Evolutionary conservation across 1,140 invertebrate genomes (phyloP).

Genomic region (Tetramorium alpestre): DNA sequence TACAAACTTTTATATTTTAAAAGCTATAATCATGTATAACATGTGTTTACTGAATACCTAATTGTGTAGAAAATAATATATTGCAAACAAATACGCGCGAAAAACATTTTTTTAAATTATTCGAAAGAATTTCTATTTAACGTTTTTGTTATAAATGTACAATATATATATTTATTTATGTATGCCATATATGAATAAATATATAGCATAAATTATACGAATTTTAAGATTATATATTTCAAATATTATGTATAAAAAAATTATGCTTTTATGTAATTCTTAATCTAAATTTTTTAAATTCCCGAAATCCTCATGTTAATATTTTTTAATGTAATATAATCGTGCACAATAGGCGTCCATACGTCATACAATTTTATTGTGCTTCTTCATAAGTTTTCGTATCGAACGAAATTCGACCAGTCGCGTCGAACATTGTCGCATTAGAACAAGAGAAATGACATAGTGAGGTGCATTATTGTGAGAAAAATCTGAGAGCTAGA

Average conservation of each 20-base stretch:
- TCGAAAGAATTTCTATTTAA: neutral
- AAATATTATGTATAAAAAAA: neutral
- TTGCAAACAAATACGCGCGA: neutral
- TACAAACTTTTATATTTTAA: neutral
- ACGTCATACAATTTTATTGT: constrained; percentile 31
- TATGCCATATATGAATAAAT: too few species aligned
- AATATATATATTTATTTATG: too few species aligned
- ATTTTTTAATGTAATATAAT: neutral
- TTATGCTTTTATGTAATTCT: neutral
- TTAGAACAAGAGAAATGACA: constrained; percentile 31
- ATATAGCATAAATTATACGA: neutral
- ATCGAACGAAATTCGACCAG: constrained; percentile 42
- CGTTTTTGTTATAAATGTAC: neutral
- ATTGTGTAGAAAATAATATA: constrained; percentile 1
- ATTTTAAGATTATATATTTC: neutral
- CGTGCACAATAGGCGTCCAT: neutral
- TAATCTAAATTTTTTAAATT: neutral
- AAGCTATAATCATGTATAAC: neutral
- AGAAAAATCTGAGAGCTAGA: constrained; percentile 35
- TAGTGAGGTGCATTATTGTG: constrained; percentile 50
- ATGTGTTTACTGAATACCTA: neutral
- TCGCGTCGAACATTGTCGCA: constrained; percentile 58
- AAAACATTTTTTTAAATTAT: neutral
- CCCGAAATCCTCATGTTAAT: neutral
- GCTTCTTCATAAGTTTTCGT: constrained; percentile 25